Conservation (phyloP, 64 coral and sea anemone genomes). For the Orbicella faveolata region DNA sequence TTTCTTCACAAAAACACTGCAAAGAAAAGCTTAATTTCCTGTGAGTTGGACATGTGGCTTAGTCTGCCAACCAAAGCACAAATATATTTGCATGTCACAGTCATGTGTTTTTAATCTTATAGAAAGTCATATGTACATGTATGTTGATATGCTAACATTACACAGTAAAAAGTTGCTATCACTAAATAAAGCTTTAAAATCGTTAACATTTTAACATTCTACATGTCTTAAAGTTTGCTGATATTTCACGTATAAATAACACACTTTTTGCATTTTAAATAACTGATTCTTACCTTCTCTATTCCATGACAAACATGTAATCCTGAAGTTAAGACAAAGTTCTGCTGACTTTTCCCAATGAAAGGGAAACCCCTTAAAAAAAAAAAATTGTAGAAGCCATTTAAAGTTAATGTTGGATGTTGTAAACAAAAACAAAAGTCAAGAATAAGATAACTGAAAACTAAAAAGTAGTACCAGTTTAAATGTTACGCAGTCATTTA, state of each 20-base stretch:
- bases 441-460: background rate
- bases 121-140: too few species aligned
- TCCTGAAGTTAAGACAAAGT: slow-evolving; percentile 86
- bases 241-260: background rate
- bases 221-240: background rate
- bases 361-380: slow-evolving; percentile 93
- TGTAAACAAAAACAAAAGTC: background rate
- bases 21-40: too few species aligned
- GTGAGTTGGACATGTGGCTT: too few species aligned
- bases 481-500: background rate
- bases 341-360: slow-evolving; percentile 91
- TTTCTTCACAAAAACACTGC: too few species aligned
- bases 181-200: too few species aligned
- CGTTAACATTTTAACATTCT: too few species aligned
- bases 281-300: slow-evolving; percentile 76
- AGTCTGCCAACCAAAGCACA: too few species aligned
- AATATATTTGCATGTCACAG: too few species aligned
- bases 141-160: too few species aligned
- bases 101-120: too few species aligned
- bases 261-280: background rate
- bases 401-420: background rate
- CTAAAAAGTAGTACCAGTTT: too few species aligned
- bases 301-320: slow-evolving; percentile 97
- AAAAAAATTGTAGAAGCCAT: background rate
- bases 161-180: too few species aligned